These are phyloP conservation scores for Trachelus tabidus DNA, from an alignment of 2,888 invertebrate species.

Conservation along the genomic window DNA sequence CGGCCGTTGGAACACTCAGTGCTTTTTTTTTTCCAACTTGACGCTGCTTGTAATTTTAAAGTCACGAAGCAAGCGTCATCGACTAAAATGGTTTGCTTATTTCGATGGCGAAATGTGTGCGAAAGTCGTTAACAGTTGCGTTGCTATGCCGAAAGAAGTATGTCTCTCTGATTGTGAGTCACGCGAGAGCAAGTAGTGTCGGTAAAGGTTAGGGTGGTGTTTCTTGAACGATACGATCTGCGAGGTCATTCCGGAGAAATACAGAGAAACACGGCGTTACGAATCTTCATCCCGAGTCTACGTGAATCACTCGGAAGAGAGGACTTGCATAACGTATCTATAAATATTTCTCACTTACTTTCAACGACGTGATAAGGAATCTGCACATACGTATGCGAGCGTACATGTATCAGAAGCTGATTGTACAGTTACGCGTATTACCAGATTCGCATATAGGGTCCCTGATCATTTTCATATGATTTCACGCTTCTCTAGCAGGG, in stretches of 20 bases:
- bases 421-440: background rate
- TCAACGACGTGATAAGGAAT: background rate
- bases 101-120: background rate
- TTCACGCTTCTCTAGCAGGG: background rate
- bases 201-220: background rate
- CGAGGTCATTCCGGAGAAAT: background rate
- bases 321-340: background rate
- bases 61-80: background rate
- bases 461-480: background rate
- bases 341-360: background rate
- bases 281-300: too few relatives aligned
- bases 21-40: background rate
- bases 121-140: background rate
- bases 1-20: too few relatives aligned
- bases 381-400: background rate
- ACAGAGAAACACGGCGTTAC: background rate
- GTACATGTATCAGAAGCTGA: background rate
- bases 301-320: too few relatives aligned
- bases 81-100: background rate
- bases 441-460: background rate
- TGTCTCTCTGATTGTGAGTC: background rate
- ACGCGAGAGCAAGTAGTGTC: background rate
- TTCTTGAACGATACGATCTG: background rate
- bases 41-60: background rate
- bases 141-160: background rate